phyloP scores from a whole-genome alignment of 2,113 vertebrate species.

The Crotalus tigris region DNA sequence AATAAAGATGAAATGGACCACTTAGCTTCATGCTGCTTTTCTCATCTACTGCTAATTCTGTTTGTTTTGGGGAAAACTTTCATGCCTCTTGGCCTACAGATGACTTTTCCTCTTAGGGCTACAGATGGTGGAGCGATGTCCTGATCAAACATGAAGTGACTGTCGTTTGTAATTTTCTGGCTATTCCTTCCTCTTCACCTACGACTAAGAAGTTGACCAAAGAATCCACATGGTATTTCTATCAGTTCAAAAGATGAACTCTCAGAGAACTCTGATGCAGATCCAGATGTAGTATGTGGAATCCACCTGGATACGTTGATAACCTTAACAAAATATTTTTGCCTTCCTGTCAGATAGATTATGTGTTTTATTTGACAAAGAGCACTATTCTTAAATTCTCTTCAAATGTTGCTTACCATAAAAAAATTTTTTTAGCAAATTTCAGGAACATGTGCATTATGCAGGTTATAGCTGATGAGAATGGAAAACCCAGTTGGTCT shows the following conservation, averaged over 20 bases:
- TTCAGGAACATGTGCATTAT: neutral
- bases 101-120: slow-evolving; percentile 71
- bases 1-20: slow-evolving; percentile 60
- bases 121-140: slow-evolving; percentile 55
- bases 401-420: neutral
- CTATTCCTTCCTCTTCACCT: slow-evolving; percentile 39
- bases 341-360: neutral
- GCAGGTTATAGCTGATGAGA: neutral
- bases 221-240: slow-evolving; percentile 35
- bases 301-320: neutral
- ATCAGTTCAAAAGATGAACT: slow-evolving; percentile 29
- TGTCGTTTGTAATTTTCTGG: slow-evolving; percentile 13
- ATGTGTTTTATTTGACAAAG: neutral
- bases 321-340: neutral
- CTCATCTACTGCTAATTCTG: slow-evolving; percentile 69
- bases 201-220: slow-evolving; percentile 35
- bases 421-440: neutral
- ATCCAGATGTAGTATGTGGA: neutral
- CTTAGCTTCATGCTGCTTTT: slow-evolving; percentile 61
- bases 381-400: neutral
- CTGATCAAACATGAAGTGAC: slow-evolving; percentile 33
- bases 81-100: slow-evolving; percentile 56
- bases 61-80: slow-evolving; percentile 63
- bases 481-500: neutral
- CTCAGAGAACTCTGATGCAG: slow-evolving; percentile 2